Evolutionary conservation across 2,888 invertebrate genomes (phyloP), one percentile per base, ranked within the genome.

Genomic region (Drosophila limbata): DNA sequence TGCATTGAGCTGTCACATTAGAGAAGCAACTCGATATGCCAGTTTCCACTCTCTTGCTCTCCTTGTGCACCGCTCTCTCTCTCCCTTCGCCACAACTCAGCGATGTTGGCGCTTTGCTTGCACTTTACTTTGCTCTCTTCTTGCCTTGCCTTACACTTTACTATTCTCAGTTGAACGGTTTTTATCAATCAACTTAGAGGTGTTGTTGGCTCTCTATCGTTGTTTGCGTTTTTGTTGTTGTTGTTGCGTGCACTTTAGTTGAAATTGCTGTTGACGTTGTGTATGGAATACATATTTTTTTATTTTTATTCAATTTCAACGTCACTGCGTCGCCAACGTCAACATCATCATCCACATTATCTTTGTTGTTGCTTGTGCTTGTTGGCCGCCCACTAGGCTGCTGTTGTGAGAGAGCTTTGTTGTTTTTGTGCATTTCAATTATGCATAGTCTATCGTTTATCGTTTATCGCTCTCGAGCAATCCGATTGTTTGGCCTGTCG

Each of bases 1-100:
- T 86, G 86, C 88, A 86, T 86, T 86, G 86, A 88, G 88, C 90
- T 86, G 86, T 89, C 86, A 89, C 90, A 89, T 89, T 89, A 88
- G 86, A 84, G 88, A 69, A 88, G 85, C 88, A 85, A 85, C 84
- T 89, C 78, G 86, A 85, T 85, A 85, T 76, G 76, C 76, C 35
- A 71, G 60, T 56, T 57, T 39, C 50, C 31, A 42, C 73, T 47
- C 44, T 47, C 60, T 17, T 44, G 8, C 33, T 28, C 56, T 2
- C 13, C 35, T 28, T 28, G 28, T 28, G 28, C 28, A 8, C 28
- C 35, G 21, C 33, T n/a, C 40, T 25, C 9, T 13, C 13, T 25
- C 15, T 10, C 33, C 13, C 2, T 11, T 19, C 19, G n/a, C 11
- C 25, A 25, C 19, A 3, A 21, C 21, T 15, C 15, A 52, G 21